Base-by-base conservation (phyloP, 2,797 vertebrate species). In the Anabas testudineus region DNA sequence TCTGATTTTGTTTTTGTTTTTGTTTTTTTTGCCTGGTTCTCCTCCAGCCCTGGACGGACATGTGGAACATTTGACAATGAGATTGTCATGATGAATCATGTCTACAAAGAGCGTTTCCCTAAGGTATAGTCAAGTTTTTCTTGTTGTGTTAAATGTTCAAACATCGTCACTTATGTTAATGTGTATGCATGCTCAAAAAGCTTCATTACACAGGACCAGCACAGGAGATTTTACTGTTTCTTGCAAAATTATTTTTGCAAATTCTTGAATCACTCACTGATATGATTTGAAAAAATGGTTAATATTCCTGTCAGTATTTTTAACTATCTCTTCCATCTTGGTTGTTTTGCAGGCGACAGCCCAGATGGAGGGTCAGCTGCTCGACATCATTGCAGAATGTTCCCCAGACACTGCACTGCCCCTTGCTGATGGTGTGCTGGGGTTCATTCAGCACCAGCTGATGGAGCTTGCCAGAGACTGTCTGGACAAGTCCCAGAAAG, bases 51-150 rank as follows among this genome's bases (percentile, higher is more conserved):
- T 4, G 96, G 96, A 36, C 91, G 97, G 45, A 94, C 96, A 0
- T 91, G 95, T 0, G 95, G 95, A 76, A 93, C 89, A 10, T 96
- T 97, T 49, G 97, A 98, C 88, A 97, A 97, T 10, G 97, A 98
- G 86, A 94, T 97, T 45, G 93, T 97, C 74, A 97, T 98, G 97
- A 97, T 98, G 97, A 98, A 98, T 85, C 97, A 98, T 8, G 97
- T 98, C 78, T 98, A 98, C 93, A 97, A 96, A 82, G 97, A 98
- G 77, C 91, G 97, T 47, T 98, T 98, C 84, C 97, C 97, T 2
- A 98, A 97, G 96, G 97, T 90, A 79, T 4, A 51, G 18, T 52
- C 5, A 0, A 10, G 2, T 16, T 37, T 39, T 57, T 43, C 4
- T 46, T 24, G 16, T 12, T 16, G 15, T 49, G 15, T n/a, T 10